phyloP scores from a whole-genome alignment of 2,888 invertebrate genomes.

The Idaea straminata region DNA sequence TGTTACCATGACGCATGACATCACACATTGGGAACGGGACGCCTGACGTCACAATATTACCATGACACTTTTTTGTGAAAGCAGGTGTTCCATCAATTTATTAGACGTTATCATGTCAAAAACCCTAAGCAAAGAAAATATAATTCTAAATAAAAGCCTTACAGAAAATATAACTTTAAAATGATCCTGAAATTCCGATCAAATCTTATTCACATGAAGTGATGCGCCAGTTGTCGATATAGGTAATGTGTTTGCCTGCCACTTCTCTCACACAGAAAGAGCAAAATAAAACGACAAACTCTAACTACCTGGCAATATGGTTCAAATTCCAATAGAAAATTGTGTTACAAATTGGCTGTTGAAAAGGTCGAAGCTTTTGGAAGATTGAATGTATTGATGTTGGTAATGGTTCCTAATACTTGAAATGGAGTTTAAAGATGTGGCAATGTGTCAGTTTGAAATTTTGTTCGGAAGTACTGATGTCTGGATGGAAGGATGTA shows the following conservation, averaged over 20 bases:
- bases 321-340: slow-evolving; percentile 10
- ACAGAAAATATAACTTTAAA: not conserved
- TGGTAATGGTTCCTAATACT: slow-evolving; percentile 39
- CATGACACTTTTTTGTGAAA: too few relatives aligned
- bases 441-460: slow-evolving; percentile 13
- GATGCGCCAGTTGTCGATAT: slow-evolving; percentile 26
- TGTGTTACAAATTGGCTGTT: slow-evolving; percentile 48
- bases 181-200: not conserved
- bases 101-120: too few relatives aligned
- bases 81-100: too few relatives aligned
- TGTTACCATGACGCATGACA: too few relatives aligned
- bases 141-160: too few relatives aligned
- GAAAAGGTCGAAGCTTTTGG: slow-evolving; percentile 33
- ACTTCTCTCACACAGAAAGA: slow-evolving; percentile 22
- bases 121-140: too few relatives aligned
- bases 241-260: slow-evolving; percentile 56
- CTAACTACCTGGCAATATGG: slow-evolving; percentile 8
- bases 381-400: slow-evolving; percentile 33
- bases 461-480: slow-evolving; percentile 1
- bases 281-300: slow-evolving; percentile 11
- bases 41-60: too few relatives aligned
- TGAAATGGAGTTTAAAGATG: slow-evolving; percentile 26
- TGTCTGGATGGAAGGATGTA: not conserved
- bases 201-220: not conserved
- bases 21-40: too few relatives aligned